These are phyloP conservation scores for Asobara japonica DNA, from an alignment of 1,140 invertebrate genomes.

Conservation along the genomic window DNA sequence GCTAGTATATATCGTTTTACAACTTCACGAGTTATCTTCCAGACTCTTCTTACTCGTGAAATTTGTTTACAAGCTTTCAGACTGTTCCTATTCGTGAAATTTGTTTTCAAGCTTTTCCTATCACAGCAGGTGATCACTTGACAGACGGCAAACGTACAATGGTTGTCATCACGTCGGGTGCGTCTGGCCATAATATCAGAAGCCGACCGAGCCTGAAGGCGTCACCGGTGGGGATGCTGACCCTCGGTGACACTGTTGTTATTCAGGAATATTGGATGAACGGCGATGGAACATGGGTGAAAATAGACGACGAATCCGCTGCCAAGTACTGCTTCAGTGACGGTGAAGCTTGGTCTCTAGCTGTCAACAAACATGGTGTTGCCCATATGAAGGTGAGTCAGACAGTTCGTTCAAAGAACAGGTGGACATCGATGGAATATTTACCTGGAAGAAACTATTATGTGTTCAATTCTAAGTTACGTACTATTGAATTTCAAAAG, in stretches of 20 bases:
- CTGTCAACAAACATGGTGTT: slow-evolving; percentile 74
- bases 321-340: slow-evolving; percentile 76
- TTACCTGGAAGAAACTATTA: too few relatives aligned
- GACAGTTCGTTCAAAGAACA: too few relatives aligned
- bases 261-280: slow-evolving; percentile 74
- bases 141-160: slow-evolving; percentile 52
- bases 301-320: slow-evolving; percentile 72
- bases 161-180: slow-evolving; percentile 81
- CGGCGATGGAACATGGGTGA: slow-evolving; percentile 76
- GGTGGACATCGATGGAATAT: too few relatives aligned
- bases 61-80: too few relatives aligned
- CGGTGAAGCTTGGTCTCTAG: slow-evolving; percentile 82
- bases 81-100: too few relatives aligned
- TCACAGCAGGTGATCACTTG: slow-evolving; percentile 47
- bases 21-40: too few relatives aligned
- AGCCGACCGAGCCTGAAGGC: slow-evolving; percentile 79
- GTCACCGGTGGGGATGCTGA: slow-evolving; percentile 79
- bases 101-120: too few relatives aligned
- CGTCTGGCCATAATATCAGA: slow-evolving; percentile 84
- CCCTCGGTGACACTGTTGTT: slow-evolving; percentile 76
- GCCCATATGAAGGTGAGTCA: slow-evolving; percentile 70
- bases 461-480: too few relatives aligned
- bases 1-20: too few relatives aligned
- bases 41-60: too few relatives aligned
- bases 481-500: too few relatives aligned